Conservation (phyloP, 2,888 invertebrate genomes). For the Cephus sareptanus region DNA sequence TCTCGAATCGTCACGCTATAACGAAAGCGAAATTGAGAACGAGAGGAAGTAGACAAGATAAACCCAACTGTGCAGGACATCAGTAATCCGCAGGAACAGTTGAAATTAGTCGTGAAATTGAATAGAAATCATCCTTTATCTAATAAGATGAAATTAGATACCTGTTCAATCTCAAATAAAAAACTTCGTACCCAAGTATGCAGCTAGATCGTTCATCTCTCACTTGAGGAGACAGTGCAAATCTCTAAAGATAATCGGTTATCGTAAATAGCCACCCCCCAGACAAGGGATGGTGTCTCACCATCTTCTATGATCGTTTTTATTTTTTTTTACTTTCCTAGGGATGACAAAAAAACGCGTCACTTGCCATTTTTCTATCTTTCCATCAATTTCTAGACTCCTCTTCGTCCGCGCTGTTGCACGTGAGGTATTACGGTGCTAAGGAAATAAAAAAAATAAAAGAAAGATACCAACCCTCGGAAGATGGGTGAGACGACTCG, state of each 20-base stretch:
- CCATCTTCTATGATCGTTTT: neutral
- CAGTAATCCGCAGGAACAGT: constrained; percentile 6
- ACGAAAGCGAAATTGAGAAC: neutral
- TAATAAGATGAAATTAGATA: constrained; percentile 6
- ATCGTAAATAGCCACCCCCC: neutral
- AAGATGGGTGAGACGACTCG: neutral
- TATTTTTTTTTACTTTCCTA: neutral
- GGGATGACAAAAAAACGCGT: neutral
- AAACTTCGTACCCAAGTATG: neutral
- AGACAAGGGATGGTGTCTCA: neutral
- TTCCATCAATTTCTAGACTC: neutral
- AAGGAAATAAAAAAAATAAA: neutral
- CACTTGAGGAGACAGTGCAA: no score
- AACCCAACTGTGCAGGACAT: neutral
- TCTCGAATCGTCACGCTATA: neutral
- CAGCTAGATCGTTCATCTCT: no score
- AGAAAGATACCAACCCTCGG: neutral
- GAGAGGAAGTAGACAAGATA: neutral
- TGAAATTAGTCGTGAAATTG: neutral
- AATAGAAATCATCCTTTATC: neutral
- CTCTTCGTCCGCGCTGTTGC: neutral
- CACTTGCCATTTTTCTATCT: neutral
- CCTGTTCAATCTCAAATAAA: neutral
- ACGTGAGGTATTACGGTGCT: neutral
- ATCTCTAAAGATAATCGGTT: no score